A percentile compares a stretch with the other conserved stretches of the same genome.
These are phyloP conservation scores for Lagopus leucura DNA, from an alignment of 2,113 vertebrate species.

Conservation along the genomic window DNA sequence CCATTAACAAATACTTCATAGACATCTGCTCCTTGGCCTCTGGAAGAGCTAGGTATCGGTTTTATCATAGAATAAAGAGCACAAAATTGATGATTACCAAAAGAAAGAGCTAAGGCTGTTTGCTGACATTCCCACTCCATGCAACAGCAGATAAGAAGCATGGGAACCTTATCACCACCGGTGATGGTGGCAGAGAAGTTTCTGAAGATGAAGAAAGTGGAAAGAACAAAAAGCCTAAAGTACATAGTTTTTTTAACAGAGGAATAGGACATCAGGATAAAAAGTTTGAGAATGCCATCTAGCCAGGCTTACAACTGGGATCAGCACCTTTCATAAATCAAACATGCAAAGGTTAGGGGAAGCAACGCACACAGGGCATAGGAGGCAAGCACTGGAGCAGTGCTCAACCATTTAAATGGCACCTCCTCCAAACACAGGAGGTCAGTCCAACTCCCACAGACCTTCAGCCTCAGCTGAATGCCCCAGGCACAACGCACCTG, in stretches of 20 bases:
- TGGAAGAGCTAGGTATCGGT: not conserved
- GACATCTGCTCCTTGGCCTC: not conserved
- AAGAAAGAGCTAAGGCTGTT: not conserved
- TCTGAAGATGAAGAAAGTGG: not conserved
- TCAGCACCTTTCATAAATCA: not conserved
- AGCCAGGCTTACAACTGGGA: not conserved
- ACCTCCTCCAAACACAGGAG: not conserved
- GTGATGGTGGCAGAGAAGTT: not conserved
- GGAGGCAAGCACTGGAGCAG: not conserved
- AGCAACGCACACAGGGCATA: not conserved
- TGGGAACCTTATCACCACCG: not conserved
- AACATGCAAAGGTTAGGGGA: not conserved
- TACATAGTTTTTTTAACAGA: not conserved
- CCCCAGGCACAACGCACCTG: not conserved
- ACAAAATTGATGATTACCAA: not conserved
- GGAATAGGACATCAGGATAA: not conserved
- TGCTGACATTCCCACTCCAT: not conserved
- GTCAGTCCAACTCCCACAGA: not conserved
- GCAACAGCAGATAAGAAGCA: not conserved
- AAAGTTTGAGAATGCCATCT: not conserved
- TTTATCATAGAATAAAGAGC: not conserved
- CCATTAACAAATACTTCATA: not conserved
- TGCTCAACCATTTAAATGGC: not conserved
- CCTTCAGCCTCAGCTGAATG: rapidly evolving
- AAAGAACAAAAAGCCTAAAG: not conserved